These are phyloP conservation scores for Spodoptera litura DNA, from an alignment of 1,140 invertebrate species.

Conservation along the genomic window DNA sequence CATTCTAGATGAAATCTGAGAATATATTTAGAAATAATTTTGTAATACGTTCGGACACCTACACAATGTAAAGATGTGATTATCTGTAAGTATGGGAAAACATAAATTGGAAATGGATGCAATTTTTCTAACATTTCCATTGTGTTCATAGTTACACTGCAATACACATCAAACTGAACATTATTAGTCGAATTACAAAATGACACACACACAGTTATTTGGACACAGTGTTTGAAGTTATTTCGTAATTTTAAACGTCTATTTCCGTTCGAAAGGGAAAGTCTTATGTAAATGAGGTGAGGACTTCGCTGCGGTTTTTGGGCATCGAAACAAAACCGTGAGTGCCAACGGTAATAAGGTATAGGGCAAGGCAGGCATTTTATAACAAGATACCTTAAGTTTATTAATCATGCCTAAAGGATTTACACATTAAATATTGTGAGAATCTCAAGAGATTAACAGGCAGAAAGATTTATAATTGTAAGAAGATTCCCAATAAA, in stretches of 20 bases:
- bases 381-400: background rate
- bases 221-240: conserved; percentile 48
- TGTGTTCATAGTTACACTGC: conserved; percentile 35
- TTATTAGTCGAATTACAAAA: conserved; percentile 48
- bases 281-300: conserved; percentile 67
- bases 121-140: conserved; percentile 16
- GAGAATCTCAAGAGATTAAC: background rate
- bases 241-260: conserved; percentile 57
- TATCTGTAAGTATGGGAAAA: conserved; percentile 26
- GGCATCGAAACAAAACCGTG: conserved; percentile 23
- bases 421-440: background rate
- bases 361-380: too few species aligned
- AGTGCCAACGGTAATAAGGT: background rate
- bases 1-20: background rate
- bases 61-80: background rate
- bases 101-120: conserved; percentile 19
- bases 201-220: conserved; percentile 48
- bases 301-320: conserved; percentile 53
- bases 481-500: too few species aligned
- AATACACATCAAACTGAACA: conserved; percentile 46
- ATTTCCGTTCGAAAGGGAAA: conserved; percentile 70
- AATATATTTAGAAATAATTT: background rate
- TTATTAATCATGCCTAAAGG: conserved; percentile 1
- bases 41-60: background rate
- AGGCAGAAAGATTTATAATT: too few species aligned